Base-by-base conservation (phyloP, 35 echinoderm and acorn worm species). In the Anneissia japonica region DNA sequence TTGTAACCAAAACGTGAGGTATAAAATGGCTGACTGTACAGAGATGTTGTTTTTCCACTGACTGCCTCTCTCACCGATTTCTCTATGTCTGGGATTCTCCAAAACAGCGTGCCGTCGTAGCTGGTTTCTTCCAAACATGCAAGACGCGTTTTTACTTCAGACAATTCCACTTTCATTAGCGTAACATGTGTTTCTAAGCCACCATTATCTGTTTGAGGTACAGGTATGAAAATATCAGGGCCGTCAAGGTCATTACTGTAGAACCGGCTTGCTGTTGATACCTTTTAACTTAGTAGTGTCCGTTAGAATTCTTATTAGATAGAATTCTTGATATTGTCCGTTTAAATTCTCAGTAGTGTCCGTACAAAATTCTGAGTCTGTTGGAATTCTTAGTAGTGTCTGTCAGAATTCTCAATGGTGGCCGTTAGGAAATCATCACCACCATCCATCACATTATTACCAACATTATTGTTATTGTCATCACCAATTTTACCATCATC, bases 1-100 rank as follows among this genome's bases (percentile, higher is more conserved):
- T 77, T 77, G 76, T 77, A 77, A 10, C 76, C 76, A 77, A 0
- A 32, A 1, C 76, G 3, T 4, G 32, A 35, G 16, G 76, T 13
- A 37, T 77, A 77, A 37, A 77, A 77, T 34, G 76, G 76, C 31
- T 32, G 76, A 77, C 76, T 77, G 31, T 77, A 35, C 6, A 77
- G 76, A 3, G 76, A 77, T 17, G 9, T 34, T 32, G 76, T 77
- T 12, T 12, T 77, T 3, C 76, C 76, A 23, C 14, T 37, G 32
- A 77, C n/a, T 10, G 76, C 76, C 10, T 77, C 76, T 35, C 36
- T 34, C 23, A 12, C 33, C 33, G 32, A 10, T 37, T 26, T 77
- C 4, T 34, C 36, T 3, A 35, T 14, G 76, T 77, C n/a, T 37
- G 32, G 32, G 3, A 77, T 77, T 31, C 36, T 77, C 76, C 76